Evolutionary conservation across 2,797 vertebrate species (phyloP).

Genomic region (Holocentrus rufus): DNA sequence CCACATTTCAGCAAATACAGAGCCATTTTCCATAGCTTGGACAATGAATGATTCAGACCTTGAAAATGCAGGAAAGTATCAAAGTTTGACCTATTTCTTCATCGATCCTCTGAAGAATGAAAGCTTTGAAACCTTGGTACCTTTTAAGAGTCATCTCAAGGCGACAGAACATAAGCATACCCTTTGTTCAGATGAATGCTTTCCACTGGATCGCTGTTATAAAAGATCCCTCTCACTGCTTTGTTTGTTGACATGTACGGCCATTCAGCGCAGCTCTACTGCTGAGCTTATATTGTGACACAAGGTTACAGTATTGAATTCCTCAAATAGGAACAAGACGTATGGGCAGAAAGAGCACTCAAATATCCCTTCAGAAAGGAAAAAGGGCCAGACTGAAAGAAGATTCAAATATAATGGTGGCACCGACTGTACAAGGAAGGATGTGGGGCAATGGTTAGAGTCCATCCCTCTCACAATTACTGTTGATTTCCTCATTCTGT

Average conservation of each 20-base stretch:
- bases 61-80: slow-evolving; percentile 60
- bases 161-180: slow-evolving; percentile 28
- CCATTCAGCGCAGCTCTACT: slow-evolving; percentile 34
- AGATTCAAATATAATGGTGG: slow-evolving; percentile 12
- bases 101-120: slow-evolving; percentile 59
- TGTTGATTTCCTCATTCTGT: slow-evolving; percentile 36
- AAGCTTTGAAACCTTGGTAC: slow-evolving; percentile 51
- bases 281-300: slow-evolving; percentile 24
- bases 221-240: slow-evolving; percentile 48
- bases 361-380: slow-evolving; percentile 5
- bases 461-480: background rate
- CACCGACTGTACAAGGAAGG: slow-evolving; percentile 1
- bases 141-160: slow-evolving; percentile 59
- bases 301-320: slow-evolving; percentile 30
- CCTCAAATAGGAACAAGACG: background rate
- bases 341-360: background rate
- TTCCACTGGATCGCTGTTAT: slow-evolving; percentile 19
- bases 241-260: slow-evolving; percentile 52
- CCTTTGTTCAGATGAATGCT: slow-evolving; percentile 56
- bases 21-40: slow-evolving; percentile 18
- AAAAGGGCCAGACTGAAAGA: slow-evolving; percentile 9
- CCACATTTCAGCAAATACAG: slow-evolving; percentile 22
- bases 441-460: slow-evolving; percentile 16
- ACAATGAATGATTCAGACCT: slow-evolving; percentile 57
- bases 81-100: slow-evolving; percentile 61